Evolutionary conservation across 1,140 invertebrate species (phyloP).

Genomic region (Drosophila parabipectinata): DNA sequence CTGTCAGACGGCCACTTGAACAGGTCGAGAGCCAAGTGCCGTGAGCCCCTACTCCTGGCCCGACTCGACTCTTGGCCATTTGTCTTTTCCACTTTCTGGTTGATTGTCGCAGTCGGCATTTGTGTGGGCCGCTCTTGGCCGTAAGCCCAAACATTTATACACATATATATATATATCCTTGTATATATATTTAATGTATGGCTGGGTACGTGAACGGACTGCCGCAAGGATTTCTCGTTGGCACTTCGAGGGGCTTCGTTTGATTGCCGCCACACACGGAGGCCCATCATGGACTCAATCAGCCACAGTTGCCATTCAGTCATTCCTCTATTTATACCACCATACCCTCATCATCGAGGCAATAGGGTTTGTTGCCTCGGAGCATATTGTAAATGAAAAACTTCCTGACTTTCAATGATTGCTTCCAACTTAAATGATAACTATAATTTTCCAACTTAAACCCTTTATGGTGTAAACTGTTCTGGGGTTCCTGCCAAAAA

Average conservation of each 20-base stretch:
- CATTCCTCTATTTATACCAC: slow-evolving; percentile 3
- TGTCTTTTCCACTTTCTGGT: slow-evolving; percentile 38
- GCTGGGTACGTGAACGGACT: slow-evolving; percentile 50
- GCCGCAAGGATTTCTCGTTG: slow-evolving; percentile 48
- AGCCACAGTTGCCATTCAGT: slow-evolving; percentile 27
- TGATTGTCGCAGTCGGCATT: slow-evolving; percentile 20
- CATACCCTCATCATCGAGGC: slow-evolving; percentile 4
- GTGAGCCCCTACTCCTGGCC: slow-evolving; percentile 4
- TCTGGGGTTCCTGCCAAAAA: neutral
- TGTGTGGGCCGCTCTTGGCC: neutral
- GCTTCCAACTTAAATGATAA: neutral
- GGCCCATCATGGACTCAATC: slow-evolving; percentile 40
- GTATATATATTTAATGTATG: slow-evolving; percentile 61
- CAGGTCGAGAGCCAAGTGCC: neutral
- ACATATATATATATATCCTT: slow-evolving; percentile 18
- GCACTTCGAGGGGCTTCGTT: slow-evolving; percentile 65
- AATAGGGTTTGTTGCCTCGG: slow-evolving; percentile 9
- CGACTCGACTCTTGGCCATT: slow-evolving; percentile 38
- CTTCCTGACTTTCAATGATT: slow-evolving; percentile 4
- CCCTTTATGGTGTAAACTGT: neutral
- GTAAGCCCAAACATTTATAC: neutral
- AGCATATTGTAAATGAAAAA: slow-evolving; percentile 29
- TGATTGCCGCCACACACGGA: slow-evolving; percentile 71
- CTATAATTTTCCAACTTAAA: neutral
- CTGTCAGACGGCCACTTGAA: slow-evolving; percentile 33